Percentiles rank a stretch among this genome's conserved stretches.
Evolutionary conservation across 2,797 vertebrate species (phyloP).

Genomic region (Sitta carolinensis): DNA sequence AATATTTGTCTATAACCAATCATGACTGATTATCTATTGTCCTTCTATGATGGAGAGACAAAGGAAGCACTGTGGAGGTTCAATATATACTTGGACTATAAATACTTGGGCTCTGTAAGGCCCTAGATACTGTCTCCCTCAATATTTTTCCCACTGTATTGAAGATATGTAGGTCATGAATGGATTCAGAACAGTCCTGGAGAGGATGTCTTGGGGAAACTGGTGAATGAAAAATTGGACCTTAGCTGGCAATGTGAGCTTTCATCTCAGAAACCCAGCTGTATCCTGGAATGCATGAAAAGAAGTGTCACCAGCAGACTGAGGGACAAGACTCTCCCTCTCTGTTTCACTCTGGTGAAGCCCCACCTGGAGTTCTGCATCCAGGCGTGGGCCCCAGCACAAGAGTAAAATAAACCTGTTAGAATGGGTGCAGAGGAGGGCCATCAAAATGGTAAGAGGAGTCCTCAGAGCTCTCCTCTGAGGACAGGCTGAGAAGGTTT

Average conservation of each 20-base stretch:
- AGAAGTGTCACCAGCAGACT: fast-evolving
- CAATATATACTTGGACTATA: neutral
- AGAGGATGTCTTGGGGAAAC: neutral
- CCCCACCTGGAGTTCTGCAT: neutral
- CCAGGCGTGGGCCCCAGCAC: neutral
- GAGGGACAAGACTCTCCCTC: neutral
- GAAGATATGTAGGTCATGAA: neutral
- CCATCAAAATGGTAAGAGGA: neutral
- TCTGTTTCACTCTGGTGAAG: neutral
- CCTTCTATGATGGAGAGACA: neutral
- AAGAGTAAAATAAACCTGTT: neutral
- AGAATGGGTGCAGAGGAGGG: fast-evolving
- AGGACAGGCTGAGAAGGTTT: neutral
- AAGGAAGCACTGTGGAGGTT: neutral
- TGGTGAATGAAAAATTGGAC: neutral
- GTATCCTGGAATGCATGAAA: neutral
- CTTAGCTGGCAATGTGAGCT: fast-evolving
- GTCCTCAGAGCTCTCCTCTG: neutral
- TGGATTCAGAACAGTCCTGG: neutral
- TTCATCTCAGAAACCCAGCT: neutral
- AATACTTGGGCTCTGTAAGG: neutral
- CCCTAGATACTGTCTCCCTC: neutral
- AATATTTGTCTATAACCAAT: neutral
- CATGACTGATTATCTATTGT: neutral
- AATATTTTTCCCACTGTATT: neutral